phyloP scores from a whole-genome alignment of 2,888 invertebrate species.

The Pterobdella sp. region DNA sequence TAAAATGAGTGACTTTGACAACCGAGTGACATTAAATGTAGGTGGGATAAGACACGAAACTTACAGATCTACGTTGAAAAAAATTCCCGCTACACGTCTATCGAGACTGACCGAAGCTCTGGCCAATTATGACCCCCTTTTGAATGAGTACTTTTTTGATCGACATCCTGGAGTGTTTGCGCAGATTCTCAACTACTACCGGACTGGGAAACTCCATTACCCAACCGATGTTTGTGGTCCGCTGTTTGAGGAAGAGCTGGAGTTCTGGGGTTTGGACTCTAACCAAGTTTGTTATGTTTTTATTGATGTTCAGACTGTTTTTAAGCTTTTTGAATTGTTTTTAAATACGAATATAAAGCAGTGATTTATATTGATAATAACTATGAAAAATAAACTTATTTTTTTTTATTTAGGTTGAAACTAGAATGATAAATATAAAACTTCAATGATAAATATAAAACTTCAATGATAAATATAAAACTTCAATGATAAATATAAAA shows the following conservation, averaged over 20 bases:
- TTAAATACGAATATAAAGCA: not conserved
- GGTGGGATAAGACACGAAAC: conserved; percentile 86
- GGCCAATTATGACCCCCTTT: conserved; percentile 96
- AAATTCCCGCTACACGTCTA: conserved; percentile 89
- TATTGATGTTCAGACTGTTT: not conserved
- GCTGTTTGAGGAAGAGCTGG: conserved; percentile 94
- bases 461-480: no score
- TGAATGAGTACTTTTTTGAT: conserved; percentile 98
- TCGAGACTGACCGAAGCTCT: conserved; percentile 89
- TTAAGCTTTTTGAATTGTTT: not conserved
- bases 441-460: no score
- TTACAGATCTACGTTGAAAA: conserved; percentile 70
- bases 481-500: no score
- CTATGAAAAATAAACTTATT: no score
- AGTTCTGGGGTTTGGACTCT: conserved; percentile 86
- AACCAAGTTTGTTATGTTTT: conserved; percentile 68
- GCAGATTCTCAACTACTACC: conserved; percentile 88
- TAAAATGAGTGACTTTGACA: conserved; percentile 59
- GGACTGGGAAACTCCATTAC: conserved; percentile 95
- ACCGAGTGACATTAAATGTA: conserved; percentile 94
- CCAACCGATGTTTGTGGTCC: conserved; percentile 98
- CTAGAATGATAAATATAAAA: no score
- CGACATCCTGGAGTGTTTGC: conserved; percentile 88
- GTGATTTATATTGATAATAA: not conserved
- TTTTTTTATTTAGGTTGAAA: no score